Evolutionary conservation across 2,113 vertebrate genomes (phyloP).

Genomic region (Tachysurus fulvidraco): DNA sequence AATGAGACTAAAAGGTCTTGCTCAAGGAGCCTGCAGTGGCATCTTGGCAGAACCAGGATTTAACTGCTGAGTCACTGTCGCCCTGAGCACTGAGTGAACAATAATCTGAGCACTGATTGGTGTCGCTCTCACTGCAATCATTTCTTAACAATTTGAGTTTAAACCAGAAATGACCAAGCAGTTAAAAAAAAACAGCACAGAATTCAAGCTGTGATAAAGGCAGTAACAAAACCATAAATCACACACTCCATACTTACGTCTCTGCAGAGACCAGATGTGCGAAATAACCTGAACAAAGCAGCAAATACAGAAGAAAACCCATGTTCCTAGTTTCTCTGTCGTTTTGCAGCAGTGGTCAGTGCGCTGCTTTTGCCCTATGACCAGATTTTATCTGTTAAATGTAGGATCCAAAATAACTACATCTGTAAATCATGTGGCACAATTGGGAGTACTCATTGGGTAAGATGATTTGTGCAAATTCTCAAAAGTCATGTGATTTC

Average conservation of each 20-base stretch:
- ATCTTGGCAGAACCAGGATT: not conserved
- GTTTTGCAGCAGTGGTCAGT: not conserved
- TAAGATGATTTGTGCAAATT: slow-evolving; percentile 46
- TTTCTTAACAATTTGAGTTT: not conserved
- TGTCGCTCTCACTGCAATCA: not conserved
- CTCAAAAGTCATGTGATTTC: slow-evolving; percentile 68
- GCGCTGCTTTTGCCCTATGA: not conserved
- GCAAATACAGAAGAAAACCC: slow-evolving; percentile 23
- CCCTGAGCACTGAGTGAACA: not conserved
- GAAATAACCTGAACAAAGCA: slow-evolving; percentile 28
- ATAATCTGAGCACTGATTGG: not conserved
- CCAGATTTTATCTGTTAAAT: not conserved
- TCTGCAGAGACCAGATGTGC: slow-evolving; percentile 17
- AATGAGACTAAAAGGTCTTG: not conserved
- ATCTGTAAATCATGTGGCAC: slow-evolving; percentile 28
- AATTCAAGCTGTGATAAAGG: not conserved
- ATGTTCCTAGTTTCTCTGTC: slow-evolving; percentile 17
- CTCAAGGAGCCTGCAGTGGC: not conserved
- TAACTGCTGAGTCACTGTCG: too few species aligned
- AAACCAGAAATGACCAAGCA: not conserved
- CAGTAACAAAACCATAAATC: not conserved
- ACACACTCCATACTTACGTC: slow-evolving; percentile 31
- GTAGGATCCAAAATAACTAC: slow-evolving; percentile 8
- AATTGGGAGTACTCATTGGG: slow-evolving; percentile 49
- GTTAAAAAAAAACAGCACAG: not conserved